phyloP scores from a whole-genome alignment of 2,113 vertebrate species.

The Mustela lutreola region DNA sequence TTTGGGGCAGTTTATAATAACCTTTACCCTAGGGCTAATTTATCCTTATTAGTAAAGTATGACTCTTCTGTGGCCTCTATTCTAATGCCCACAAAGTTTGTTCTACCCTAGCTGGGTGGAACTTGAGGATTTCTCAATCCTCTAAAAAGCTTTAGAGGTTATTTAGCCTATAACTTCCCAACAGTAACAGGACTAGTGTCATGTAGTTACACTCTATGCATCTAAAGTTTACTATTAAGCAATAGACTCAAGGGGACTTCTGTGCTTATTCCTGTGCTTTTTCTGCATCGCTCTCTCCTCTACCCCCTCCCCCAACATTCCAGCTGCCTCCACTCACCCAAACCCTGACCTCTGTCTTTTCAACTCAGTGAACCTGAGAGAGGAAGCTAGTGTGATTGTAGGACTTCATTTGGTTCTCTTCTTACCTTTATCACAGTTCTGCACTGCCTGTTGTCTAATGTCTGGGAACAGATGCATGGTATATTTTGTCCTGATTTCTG shows the following conservation, averaged over 20 bases:
- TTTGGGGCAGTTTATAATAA: neutral
- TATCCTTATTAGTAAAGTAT: neutral
- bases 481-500: constrained; percentile 3
- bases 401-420: neutral
- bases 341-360: constrained; percentile 24
- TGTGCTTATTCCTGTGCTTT: neutral
- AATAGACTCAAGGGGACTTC: neutral
- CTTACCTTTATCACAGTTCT: neutral
- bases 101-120: neutral
- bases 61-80: neutral
- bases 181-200: neutral
- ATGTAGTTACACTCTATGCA: neutral
- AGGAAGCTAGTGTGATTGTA: neutral
- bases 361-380: neutral
- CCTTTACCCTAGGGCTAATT: neutral
- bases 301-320: neutral
- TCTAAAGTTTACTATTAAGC: neutral
- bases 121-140: neutral
- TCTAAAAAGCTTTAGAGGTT: neutral
- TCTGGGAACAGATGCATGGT: neutral
- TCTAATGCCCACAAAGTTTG: neutral
- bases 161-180: neutral
- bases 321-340: neutral
- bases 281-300: neutral
- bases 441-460: neutral